Evolutionary conservation across 2,113 vertebrate species (phyloP), one percentile per base, ranked within the genome.

Genomic region (Etheostoma spectabile): DNA sequence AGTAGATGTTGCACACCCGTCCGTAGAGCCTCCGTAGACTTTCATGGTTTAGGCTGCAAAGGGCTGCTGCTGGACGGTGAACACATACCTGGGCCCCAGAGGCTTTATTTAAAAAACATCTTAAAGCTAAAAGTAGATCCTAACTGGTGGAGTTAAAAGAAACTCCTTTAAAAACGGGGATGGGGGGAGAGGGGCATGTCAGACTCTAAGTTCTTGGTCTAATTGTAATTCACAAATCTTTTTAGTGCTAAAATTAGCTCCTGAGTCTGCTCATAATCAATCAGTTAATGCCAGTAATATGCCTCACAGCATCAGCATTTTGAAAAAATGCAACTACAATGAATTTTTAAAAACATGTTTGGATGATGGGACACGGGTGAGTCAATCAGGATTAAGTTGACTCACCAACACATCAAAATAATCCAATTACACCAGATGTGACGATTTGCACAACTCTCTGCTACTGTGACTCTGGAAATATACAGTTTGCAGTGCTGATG

Each of bases 231-330:
- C n/a, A 56, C 22, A 13, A 46, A 33, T 12, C 11, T 38, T 56
- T 56, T 59, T 46, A 10, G 16, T 27, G 46, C 46, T 15, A 38
- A 65, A 66, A 42, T 8, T 16, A 49, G 14, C 27, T 72, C 5
- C 5, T 33, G 16, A 33, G 11, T 53, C 35, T 79, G 45, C 30
- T 63, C n/a, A 27, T 24, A 13, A 12, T 63, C 48, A 64, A 6
- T 53, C 33, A 21, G 15, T 18, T 45, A n/a, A 33, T 64, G 33
- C n/a, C n/a, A 21, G 33, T 64, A 24, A 21, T 14, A 18, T 42
- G 49, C 18, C 18, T 65, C 61, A 30, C 2, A 55, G 22, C 51
- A 63, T 42, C 72, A 74, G 59, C 57, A 65, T 56, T 46, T 65
- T 21, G 1, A 7, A 65, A 56, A 33, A 48, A 48, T 66, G 19